phyloP scores from a whole-genome alignment of 2,888 invertebrate species.

The Smittia sp. region DNA sequence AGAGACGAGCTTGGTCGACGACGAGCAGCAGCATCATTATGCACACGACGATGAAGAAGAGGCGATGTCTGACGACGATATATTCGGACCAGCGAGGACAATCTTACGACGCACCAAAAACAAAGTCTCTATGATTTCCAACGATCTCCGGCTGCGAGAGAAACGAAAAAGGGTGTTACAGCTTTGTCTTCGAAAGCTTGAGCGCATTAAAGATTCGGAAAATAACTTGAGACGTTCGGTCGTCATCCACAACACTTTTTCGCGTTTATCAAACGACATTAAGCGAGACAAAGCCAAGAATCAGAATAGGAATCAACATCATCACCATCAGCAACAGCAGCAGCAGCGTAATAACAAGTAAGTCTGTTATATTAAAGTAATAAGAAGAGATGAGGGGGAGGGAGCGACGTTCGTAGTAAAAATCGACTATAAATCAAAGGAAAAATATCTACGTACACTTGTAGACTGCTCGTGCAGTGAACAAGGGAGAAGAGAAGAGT shows the following conservation, averaged over 20 bases:
- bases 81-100: slow-evolving; percentile 38
- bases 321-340: slow-evolving; percentile 31
- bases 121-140: slow-evolving; percentile 38
- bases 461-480: slow-evolving; percentile 31
- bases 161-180: slow-evolving; percentile 36
- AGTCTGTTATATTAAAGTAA: slow-evolving; percentile 29
- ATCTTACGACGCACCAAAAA: slow-evolving; percentile 36
- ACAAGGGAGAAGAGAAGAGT: slow-evolving; percentile 4
- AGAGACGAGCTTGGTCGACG: slow-evolving; percentile 30
- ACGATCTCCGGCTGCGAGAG: slow-evolving; percentile 31
- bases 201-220: slow-evolving; percentile 36
- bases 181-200: slow-evolving; percentile 34
- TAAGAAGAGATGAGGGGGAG: slow-evolving; percentile 2
- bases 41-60: slow-evolving; percentile 19
- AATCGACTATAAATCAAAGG: slow-evolving; percentile 40
- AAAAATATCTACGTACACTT: slow-evolving; percentile 39
- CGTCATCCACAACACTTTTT: slow-evolving; percentile 34
- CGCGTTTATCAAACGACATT: slow-evolving; percentile 28
- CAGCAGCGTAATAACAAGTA: slow-evolving; percentile 39
- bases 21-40: slow-evolving; percentile 25
- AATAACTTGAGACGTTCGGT: slow-evolving; percentile 38
- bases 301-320: slow-evolving; percentile 34
- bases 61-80: slow-evolving; percentile 31
- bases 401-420: slow-evolving; percentile 13
- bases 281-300: slow-evolving; percentile 28